These are phyloP conservation scores for Zonotrichia leucophrys DNA, from an alignment of 2,113 vertebrate genomes.

Conservation along the genomic window DNA sequence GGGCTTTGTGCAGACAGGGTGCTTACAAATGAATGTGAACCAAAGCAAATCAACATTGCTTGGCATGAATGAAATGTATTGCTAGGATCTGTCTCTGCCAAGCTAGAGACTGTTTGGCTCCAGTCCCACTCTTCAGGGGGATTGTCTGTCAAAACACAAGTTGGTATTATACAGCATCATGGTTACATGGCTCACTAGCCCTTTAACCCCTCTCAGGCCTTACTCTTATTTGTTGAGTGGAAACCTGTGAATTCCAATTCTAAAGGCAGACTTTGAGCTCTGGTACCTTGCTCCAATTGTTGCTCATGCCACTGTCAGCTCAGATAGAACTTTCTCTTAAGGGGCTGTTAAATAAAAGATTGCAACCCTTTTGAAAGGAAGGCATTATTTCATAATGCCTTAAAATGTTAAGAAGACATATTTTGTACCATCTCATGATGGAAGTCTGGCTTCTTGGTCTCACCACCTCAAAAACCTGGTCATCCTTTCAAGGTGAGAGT, in stretches of 20 bases:
- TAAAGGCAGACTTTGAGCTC: background rate
- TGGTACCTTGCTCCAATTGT: background rate
- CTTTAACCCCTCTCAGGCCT: slow-evolving; percentile 31
- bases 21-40: slow-evolving; percentile 62
- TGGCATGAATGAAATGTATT: slow-evolving; percentile 55
- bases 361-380: background rate
- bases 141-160: slow-evolving; percentile 61
- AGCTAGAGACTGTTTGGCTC: slow-evolving; percentile 56
- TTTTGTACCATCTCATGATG: background rate
- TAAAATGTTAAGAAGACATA: background rate
- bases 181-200: background rate
- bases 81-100: slow-evolving; percentile 62
- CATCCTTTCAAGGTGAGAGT: background rate
- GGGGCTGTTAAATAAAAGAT: background rate
- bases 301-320: background rate
- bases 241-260: background rate
- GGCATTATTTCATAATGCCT: background rate
- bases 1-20: slow-evolving; percentile 50
- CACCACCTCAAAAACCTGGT: background rate
- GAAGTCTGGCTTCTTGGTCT: background rate
- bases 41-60: slow-evolving; percentile 66
- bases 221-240: background rate
- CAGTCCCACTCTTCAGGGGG: slow-evolving; percentile 24
- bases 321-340: background rate
- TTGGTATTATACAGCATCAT: slow-evolving; percentile 13